Evolutionary conservation across 2,113 vertebrate species (phyloP).

Genomic region (Tenrec ecaudatus): DNA sequence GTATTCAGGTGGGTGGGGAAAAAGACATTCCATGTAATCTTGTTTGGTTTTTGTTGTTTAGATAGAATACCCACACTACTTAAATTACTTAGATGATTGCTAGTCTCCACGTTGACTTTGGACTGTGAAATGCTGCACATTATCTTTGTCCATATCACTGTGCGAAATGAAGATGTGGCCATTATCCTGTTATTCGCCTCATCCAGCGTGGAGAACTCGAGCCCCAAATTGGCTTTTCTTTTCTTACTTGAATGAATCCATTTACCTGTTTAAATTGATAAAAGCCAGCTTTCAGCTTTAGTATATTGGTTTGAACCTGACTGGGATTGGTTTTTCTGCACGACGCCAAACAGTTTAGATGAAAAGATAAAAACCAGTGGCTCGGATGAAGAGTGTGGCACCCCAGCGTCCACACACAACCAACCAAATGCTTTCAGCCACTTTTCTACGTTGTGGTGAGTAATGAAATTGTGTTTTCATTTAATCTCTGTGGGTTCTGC

Average conservation of each 20-base stretch:
- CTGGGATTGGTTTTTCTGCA: slow-evolving; percentile 64
- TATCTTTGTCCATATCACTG: slow-evolving; percentile 21
- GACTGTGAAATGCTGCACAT: slow-evolving; percentile 51
- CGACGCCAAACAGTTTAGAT: slow-evolving; percentile 32
- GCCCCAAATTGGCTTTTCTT: slow-evolving; percentile 65
- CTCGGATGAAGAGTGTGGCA: not conserved
- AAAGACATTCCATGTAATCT: slow-evolving; percentile 9
- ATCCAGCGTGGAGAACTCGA: slow-evolving; percentile 23
- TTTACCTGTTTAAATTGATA: slow-evolving; percentile 73
- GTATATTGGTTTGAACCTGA: slow-evolving; percentile 53
- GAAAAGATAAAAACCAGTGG: slow-evolving; percentile 59
- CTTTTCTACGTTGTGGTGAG: slow-evolving; percentile 24
- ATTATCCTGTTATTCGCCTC: slow-evolving; percentile 62
- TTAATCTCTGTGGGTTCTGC: slow-evolving; percentile 54
- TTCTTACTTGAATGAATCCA: slow-evolving; percentile 73
- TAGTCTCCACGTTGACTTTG: slow-evolving; percentile 33
- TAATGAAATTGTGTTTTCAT: slow-evolving; percentile 65
- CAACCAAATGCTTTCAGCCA: slow-evolving; percentile 53
- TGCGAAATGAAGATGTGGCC: slow-evolving; percentile 55
- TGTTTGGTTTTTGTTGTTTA: slow-evolving; percentile 54
- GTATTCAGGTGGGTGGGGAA: slow-evolving; percentile 12
- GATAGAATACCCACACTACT: slow-evolving; percentile 22
- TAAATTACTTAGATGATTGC: slow-evolving; percentile 62
- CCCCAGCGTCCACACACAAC: not conserved
- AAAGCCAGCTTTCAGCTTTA: slow-evolving; percentile 54